These are phyloP conservation scores for Indri indri DNA, from an alignment of 2,113 vertebrate genomes.

Conservation along the genomic window DNA sequence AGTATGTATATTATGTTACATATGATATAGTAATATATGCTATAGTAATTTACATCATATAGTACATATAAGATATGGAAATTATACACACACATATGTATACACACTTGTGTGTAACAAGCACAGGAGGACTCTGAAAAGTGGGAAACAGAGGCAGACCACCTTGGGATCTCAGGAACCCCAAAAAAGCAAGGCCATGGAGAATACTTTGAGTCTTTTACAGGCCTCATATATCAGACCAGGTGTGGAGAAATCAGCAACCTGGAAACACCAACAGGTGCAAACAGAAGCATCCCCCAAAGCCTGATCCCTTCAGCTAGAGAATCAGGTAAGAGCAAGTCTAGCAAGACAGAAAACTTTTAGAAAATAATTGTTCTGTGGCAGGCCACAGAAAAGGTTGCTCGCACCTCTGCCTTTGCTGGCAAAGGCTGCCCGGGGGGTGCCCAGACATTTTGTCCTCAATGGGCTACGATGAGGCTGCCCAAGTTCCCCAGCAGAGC, in stretches of 20 bases:
- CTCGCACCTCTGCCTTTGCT: not conserved
- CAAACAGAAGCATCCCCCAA: not conserved
- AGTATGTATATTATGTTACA: not conserved
- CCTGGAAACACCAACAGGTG: not conserved
- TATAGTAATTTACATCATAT: not conserved
- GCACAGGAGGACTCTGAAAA: not conserved
- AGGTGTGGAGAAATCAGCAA: not conserved
- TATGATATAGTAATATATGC: not conserved
- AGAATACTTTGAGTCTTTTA: not conserved
- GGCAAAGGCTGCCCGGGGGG: not conserved
- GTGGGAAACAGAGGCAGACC: not conserved
- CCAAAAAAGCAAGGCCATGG: not conserved
- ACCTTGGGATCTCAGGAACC: no score
- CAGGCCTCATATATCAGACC: no score
- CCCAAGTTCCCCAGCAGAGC: not conserved
- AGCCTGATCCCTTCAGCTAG: no score
- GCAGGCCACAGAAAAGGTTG: not conserved
- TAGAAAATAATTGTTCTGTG: accelerated
- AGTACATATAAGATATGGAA: not conserved
- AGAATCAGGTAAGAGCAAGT: no score
- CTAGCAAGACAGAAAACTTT: not conserved
- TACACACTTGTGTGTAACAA: no score
- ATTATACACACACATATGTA: not conserved
- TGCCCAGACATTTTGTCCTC: no score
- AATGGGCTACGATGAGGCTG: no score